A percentile compares a stretch with the other conserved stretches of the same genome.
These are phyloP conservation scores for Naja naja DNA, from an alignment of 2,113 vertebrate genomes.

Conservation along the genomic window DNA sequence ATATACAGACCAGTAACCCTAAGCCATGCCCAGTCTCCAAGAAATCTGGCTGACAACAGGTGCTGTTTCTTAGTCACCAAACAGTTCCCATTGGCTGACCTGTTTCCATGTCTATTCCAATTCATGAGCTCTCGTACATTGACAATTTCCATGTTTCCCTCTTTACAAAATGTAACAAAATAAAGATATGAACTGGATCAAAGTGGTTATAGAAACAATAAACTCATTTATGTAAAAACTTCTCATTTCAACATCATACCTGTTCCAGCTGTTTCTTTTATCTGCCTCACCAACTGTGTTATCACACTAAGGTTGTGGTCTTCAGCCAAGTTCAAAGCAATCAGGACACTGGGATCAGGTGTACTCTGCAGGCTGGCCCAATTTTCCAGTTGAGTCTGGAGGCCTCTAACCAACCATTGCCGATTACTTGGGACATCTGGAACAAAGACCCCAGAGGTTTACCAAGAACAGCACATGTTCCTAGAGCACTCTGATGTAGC, in stretches of 20 bases:
- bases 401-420: slow-evolving; percentile 10
- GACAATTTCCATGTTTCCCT: neutral
- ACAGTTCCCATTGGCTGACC: no score
- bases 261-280: slow-evolving; percentile 25
- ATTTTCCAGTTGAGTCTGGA: slow-evolving; percentile 49
- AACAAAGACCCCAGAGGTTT: fast-evolving
- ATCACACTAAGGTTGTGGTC: fast-evolving
- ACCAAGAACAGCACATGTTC: neutral
- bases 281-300: neutral
- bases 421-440: slow-evolving; percentile 21
- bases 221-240: neutral
- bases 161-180: neutral
- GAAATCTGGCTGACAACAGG: no score
- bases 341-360: slow-evolving; percentile 64
- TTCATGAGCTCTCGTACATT: no score
- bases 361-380: fast-evolving
- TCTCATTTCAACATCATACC: neutral
- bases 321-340: slow-evolving; percentile 67
- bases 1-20: no score
- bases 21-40: no score
- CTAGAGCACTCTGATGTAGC: neutral
- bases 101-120: no score
- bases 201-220: neutral
- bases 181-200: neutral
- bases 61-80: no score